Base-by-base conservation (phyloP, 1,140 invertebrate species). In the Pseudoatta argentina region DNA sequence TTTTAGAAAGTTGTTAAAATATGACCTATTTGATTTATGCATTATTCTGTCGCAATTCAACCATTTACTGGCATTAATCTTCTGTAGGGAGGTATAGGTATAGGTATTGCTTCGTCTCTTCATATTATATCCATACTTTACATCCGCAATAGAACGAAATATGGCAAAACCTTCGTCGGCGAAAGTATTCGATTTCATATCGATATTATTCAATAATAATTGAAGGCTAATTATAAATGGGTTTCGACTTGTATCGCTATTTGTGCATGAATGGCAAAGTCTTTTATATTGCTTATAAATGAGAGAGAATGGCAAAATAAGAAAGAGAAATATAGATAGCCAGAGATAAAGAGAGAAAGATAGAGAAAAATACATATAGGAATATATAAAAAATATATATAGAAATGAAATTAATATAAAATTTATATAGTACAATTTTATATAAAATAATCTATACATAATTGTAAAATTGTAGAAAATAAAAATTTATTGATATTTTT, bases 121-220 rank as follows among this genome's bases (percentile, higher is more conserved):
- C 5, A 24, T 61, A 24, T 21, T 61, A 27, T 27, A 24, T 63
- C 5, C 24, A 27, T 55, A n/a, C 18, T 67, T 67, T 39, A 48
- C 1, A 51, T 6, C 16, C 14, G 24, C 48, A 24, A 27, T 72
- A 24, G 71, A 30, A 24, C 27, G 71, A 72, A 72, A 53, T 18
- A 51, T 14, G 27, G 24, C 18, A 53, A 72, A 72, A 72, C 48
- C 71, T 27, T 72, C 18, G 48, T 21, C 24, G 48, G 71, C 51
- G 71, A 73, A 73, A 73, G 51, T 73, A 10, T 18, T 73, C 18
- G 51, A 73, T 55, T 73, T 73, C 51, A 73, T 27, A 34, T 73
- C 27, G 51, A 73, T 57, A 73, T 73, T 73, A 55, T 57, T 73
- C 48, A 34, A 34, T 55, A 18, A 27, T 73, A 73, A 57, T 73